These are phyloP conservation scores for Oxygymnocypris stewartii DNA, from an alignment of 2,113 vertebrate genomes.

Conservation along the genomic window DNA sequence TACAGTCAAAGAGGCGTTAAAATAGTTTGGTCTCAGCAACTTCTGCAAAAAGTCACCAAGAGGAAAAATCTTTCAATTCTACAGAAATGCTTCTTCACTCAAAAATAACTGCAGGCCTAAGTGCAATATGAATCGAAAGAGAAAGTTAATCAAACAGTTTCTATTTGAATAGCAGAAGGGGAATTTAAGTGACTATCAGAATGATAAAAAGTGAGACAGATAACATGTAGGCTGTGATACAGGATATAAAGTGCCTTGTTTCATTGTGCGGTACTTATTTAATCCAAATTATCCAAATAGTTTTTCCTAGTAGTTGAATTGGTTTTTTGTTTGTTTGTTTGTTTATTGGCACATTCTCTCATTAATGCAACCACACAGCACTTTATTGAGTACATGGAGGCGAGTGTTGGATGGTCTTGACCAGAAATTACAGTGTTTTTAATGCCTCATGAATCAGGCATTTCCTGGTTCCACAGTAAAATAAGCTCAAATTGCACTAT, in stretches of 20 bases:
- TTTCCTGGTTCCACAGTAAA: background rate
- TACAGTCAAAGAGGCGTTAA: background rate
- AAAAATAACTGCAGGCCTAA: background rate
- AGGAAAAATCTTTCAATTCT: background rate
- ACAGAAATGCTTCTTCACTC: background rate
- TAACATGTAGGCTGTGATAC: background rate
- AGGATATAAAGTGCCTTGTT: background rate
- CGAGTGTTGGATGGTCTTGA: background rate
- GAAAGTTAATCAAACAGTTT: background rate
- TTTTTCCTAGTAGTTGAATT: background rate
- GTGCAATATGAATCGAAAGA: background rate
- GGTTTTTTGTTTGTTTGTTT: background rate
- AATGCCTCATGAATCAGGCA: background rate
- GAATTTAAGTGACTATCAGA: background rate
- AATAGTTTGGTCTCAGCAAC: background rate
- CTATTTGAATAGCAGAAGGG: background rate
- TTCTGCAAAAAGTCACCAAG: background rate
- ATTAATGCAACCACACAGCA: background rate
- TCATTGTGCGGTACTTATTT: background rate
- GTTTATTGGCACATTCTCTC: background rate
- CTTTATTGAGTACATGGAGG: background rate
- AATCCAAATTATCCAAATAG: background rate
- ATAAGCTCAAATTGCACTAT: background rate
- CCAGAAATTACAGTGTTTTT: background rate
- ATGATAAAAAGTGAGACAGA: background rate